Conservation (phyloP, 2,797 vertebrate species). For the Poecile montanus region DNA sequence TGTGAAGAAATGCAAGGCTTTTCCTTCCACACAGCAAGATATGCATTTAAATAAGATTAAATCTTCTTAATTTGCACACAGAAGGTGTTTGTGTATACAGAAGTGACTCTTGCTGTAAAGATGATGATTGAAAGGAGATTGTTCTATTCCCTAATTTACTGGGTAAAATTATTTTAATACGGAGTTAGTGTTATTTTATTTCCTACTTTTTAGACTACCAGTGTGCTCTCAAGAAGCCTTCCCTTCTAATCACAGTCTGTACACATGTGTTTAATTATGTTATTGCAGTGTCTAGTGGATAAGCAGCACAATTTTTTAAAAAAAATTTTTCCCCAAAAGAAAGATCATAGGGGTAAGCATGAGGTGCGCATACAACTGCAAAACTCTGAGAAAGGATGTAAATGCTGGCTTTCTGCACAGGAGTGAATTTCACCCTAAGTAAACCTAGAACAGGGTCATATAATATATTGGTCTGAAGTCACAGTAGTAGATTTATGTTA, state of each 20-base stretch:
- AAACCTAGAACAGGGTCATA: constrained; percentile 11
- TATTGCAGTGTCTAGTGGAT: neutral
- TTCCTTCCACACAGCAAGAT: neutral
- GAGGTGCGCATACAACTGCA: neutral
- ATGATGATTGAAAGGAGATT: neutral
- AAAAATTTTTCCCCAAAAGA: neutral
- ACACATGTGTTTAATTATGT: neutral
- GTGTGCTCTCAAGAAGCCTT: neutral
- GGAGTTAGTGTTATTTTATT: neutral
- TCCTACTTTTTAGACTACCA: neutral
- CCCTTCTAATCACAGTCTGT: neutral
- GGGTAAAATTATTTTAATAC: neutral
- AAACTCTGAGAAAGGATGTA: neutral
- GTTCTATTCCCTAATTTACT: neutral
- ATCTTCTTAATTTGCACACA: neutral
- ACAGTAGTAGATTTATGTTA: constrained; percentile 13
- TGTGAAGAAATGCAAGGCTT: neutral
- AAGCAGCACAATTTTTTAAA: neutral
- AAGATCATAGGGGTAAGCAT: neutral
- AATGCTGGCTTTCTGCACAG: neutral
- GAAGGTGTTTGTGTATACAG: neutral
- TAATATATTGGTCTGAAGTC: constrained; percentile 13
- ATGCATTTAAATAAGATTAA: neutral
- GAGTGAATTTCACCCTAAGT: neutral
- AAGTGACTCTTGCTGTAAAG: neutral